phyloP scores from a whole-genome alignment of 2,888 invertebrate species.

The Tetheella fluctuosa region DNA sequence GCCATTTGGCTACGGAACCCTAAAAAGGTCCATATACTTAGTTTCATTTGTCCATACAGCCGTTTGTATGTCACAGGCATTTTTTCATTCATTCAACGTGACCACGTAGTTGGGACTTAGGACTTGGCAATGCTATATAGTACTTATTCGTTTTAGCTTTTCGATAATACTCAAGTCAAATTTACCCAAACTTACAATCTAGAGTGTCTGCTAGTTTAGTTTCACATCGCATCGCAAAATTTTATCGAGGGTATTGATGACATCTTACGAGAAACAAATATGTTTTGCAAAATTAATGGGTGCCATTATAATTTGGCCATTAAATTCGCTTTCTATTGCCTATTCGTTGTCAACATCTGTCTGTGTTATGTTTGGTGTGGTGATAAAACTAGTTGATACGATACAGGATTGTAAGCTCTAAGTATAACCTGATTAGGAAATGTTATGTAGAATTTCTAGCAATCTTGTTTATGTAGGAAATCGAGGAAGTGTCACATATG shows the following conservation, averaged over 20 bases:
- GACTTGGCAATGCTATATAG: no score
- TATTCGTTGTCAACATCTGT: conserved; percentile 12
- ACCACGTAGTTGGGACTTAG: no score
- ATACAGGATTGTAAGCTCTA: conserved; percentile 2
- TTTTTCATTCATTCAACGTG: no score
- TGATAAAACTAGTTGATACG: neutral
- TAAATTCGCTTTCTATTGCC: conserved; percentile 14
- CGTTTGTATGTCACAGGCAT: no score
- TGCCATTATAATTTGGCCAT: conserved; percentile 10
- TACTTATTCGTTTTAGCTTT: no score
- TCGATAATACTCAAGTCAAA: no score
- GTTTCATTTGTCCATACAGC: no score
- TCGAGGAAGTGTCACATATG: conserved; percentile 14
- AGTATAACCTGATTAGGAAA: conserved; percentile 4
- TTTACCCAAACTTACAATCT: no score
- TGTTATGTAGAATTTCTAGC: neutral
- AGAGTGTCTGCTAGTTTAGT: neutral
- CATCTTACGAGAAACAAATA: conserved; percentile 9
- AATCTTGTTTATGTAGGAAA: conserved; percentile 10
- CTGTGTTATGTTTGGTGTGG: conserved; percentile 5
- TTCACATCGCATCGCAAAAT: neutral
- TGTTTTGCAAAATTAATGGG: conserved; percentile 9
- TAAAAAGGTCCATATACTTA: no score
- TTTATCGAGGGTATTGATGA: neutral
- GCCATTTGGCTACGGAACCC: no score